A percentile compares a stretch with the other conserved stretches of the same genome.
Evolutionary conservation across 2,888 invertebrate genomes (phyloP).

Genomic region (Serripes groenlandicus): DNA sequence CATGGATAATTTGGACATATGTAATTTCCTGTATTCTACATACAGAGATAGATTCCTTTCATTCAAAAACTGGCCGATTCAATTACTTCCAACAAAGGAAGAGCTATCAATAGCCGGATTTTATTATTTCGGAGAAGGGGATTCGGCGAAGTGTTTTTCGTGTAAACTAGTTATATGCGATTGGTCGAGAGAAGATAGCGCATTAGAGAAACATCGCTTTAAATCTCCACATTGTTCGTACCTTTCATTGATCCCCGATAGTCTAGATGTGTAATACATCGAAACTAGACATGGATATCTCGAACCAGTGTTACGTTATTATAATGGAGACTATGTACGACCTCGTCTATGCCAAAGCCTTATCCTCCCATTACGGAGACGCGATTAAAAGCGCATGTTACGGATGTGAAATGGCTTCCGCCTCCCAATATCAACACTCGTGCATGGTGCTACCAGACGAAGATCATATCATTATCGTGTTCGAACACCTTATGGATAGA

Average conservation of each 20-base stretch:
- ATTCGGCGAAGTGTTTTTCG: neutral
- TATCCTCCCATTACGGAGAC: neutral
- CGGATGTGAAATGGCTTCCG: neutral
- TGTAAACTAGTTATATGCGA: neutral
- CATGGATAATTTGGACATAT: too few relatives aligned
- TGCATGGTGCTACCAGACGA: neutral
- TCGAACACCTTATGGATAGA: neutral
- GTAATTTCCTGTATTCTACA: neutral
- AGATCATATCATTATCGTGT: neutral
- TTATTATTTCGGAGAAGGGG: neutral
- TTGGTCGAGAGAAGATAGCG: neutral
- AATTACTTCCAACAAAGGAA: neutral
- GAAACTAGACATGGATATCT: neutral
- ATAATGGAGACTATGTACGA: neutral
- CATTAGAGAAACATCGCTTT: neutral
- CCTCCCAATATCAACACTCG: constrained; percentile 2
- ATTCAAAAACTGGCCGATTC: neutral
- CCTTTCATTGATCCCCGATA: neutral
- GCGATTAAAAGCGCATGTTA: neutral
- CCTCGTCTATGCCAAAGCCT: neutral
- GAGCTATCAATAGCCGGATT: neutral
- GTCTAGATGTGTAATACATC: too few relatives aligned
- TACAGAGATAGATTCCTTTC: neutral
- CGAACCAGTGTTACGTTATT: neutral
- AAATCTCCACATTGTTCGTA: constrained; percentile 3